Evolutionary conservation across 2,888 invertebrate species (phyloP).

Genomic region (Lymantria monacha): DNA sequence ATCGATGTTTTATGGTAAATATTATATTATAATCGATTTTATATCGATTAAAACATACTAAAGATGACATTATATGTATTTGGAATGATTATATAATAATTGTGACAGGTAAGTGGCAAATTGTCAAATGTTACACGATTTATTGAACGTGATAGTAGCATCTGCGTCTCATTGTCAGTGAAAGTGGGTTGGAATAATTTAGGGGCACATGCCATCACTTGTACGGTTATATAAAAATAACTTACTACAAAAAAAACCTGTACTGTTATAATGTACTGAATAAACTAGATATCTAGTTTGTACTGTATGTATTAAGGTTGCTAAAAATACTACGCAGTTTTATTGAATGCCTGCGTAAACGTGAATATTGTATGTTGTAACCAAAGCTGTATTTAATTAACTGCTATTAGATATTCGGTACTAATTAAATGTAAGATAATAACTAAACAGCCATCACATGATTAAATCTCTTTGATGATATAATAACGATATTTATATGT

Average conservation of each 20-base stretch:
- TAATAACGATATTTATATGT: too few species aligned
- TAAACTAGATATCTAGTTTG: neutral
- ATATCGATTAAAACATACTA: too few species aligned
- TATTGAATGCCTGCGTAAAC: too few species aligned
- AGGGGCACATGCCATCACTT: constrained; percentile 30
- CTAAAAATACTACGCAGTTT: neutral
- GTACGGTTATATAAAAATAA: constrained; percentile 14
- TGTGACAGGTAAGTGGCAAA: constrained; percentile 20
- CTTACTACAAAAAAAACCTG: constrained; percentile 15
- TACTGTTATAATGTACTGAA: constrained; percentile 9
- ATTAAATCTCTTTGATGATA: too few species aligned
- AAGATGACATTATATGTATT: too few species aligned
- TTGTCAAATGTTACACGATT: constrained; percentile 28
- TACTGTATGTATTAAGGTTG: neutral
- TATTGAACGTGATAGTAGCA: constrained; percentile 20
- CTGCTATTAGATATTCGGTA: too few species aligned
- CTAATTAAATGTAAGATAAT: too few species aligned
- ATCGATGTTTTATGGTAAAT: too few species aligned
- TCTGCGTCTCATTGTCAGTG: constrained; percentile 28
- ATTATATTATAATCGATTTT: too few species aligned
- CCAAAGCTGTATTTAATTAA: too few species aligned
- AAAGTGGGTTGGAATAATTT: constrained; percentile 46
- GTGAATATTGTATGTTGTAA: too few species aligned
- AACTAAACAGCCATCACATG: too few species aligned
- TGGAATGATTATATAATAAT: constrained; percentile 20